phyloP scores from a whole-genome alignment of 2,888 invertebrate genomes.

The Mythimna lalbum region DNA sequence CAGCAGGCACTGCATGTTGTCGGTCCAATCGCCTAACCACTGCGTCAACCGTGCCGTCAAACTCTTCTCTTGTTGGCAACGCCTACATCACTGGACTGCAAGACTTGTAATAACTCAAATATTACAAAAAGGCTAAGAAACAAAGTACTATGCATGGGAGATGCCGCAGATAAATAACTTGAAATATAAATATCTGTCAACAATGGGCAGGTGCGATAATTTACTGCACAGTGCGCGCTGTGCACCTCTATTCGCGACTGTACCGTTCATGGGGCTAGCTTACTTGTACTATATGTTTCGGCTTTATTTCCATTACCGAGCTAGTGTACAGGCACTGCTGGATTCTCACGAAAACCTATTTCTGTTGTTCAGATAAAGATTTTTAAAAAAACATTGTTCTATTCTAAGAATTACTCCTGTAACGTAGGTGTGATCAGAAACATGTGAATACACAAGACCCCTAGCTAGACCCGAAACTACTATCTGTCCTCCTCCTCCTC shows the following conservation, averaged over 20 bases:
- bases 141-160: conserved; percentile 5
- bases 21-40: too few relatives aligned
- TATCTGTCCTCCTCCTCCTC: too few relatives aligned
- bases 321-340: not conserved
- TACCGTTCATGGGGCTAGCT: not conserved
- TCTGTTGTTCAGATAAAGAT: too few relatives aligned
- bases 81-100: not conserved
- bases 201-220: conserved; percentile 30
- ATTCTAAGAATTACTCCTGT: too few relatives aligned
- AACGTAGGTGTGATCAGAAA: too few relatives aligned
- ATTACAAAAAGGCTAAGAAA: not conserved
- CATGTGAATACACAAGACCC: too few relatives aligned
- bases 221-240: conserved; percentile 7
- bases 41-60: too few relatives aligned
- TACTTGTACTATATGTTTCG: not conserved
- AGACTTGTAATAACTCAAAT: not conserved
- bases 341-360: not conserved
- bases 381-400: too few relatives aligned
- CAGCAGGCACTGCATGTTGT: too few relatives aligned
- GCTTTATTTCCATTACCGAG: conserved; percentile 12
- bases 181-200: conserved; percentile 45
- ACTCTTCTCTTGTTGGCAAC: not conserved
- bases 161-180: conserved; percentile 26
- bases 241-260: conserved; percentile 19
- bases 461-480: too few relatives aligned